Evolutionary conservation across 2,113 vertebrate genomes (phyloP), one percentile per base, ranked within the genome.

Genomic region (Aplodontia rufa): DNA sequence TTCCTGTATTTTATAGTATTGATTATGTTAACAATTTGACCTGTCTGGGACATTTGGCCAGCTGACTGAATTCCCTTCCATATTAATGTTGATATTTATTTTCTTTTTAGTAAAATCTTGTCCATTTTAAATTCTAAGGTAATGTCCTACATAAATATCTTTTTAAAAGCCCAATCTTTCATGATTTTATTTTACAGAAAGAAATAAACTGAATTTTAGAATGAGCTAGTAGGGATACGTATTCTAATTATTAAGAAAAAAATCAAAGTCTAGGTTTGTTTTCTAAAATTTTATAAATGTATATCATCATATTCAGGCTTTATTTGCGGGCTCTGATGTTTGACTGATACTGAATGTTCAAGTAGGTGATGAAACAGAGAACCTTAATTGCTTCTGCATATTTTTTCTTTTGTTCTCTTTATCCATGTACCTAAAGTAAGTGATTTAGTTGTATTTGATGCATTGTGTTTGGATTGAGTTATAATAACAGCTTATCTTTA

Each of bases 1-100:
- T 97, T 83, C 72, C 76, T 82, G 32, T 76, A 35, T 90, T 97
- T 96, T 82, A 68, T 92, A 75, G 82, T 97, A 97, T 94, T 95
- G 96, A 96, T 92, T 47, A 35, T 45, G 8, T 94, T 91, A 71
- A 90, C 87, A 53, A 53, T 85, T 68, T 95, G 68, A 86, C 87
- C 88, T 45, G 42, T 95, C 92, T 97, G 81, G 30, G 24, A 88
- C 60, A 79, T 90, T 88, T 79, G 85, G 45, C 87, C 82, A 37
- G n/a, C 60, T 32, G 35, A 24, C 58, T 69, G 74, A 93, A 71
- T 93, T 93, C 51, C 42, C 55, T 97, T 87, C 49, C 60, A 82
- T 92, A 82, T 92, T 93, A 87, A 66, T 93, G 79, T 88, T 96
- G 40, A 35, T 94, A 16, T 95, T 94, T 90, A 71, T 92, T 94